Percentiles rank a stretch among this genome's conserved stretches.
Conservation (phyloP, 2,113 vertebrate genomes). For the Peromyscus leucopus region DNA sequence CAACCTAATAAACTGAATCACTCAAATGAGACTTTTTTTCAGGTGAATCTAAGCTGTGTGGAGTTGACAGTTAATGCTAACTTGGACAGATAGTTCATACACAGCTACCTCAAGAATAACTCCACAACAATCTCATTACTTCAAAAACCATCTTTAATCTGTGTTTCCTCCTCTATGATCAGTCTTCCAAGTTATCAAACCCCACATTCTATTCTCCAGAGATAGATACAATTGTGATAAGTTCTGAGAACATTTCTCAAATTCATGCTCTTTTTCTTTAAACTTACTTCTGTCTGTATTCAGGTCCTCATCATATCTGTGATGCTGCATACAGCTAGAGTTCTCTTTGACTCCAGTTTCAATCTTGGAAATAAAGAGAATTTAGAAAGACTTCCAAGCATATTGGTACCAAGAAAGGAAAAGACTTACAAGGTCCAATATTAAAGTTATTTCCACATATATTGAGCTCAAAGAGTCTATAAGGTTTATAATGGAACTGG, state of each 20-base stretch:
- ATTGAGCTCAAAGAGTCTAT: background rate
- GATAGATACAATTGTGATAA: background rate
- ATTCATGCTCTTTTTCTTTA: background rate
- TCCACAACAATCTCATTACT: background rate
- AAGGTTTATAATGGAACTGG: background rate
- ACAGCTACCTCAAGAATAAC: conserved; percentile 7
- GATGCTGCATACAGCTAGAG: background rate
- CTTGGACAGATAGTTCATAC: background rate
- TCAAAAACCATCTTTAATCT: background rate
- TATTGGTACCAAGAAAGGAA: background rate
- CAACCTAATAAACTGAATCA: no score
- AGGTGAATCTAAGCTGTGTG: background rate
- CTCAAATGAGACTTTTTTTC: background rate
- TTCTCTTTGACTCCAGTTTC: background rate
- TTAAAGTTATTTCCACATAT: background rate
- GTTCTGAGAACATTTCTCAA: background rate
- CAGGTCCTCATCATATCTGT: background rate
- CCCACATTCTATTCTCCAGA: background rate
- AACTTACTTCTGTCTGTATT: background rate
- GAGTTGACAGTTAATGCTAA: background rate
- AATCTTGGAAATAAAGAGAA: background rate
- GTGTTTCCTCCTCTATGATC: background rate
- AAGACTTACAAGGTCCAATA: background rate
- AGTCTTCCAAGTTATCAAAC: background rate
- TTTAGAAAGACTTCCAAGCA: background rate